A percentile compares a stretch with the other conserved stretches of the same genome.
Evolutionary conservation across 2,888 invertebrate genomes (phyloP).

Genomic region (Lithophane ornitopus): DNA sequence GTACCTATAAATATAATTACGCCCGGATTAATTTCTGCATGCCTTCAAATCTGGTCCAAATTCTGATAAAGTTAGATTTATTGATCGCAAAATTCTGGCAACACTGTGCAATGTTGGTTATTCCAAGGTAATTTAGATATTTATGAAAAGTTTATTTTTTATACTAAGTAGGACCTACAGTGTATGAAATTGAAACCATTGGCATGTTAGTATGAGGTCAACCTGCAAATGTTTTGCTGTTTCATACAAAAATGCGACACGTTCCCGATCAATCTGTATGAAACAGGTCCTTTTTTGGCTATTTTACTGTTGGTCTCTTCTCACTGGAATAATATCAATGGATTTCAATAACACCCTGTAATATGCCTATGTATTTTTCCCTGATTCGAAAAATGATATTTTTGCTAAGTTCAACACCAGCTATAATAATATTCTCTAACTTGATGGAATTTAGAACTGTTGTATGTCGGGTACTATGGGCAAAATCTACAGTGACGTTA

Average conservation of each 20-base stretch:
- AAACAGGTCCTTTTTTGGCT: background rate
- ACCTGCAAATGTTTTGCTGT: background rate
- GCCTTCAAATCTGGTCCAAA: no score
- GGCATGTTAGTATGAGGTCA: background rate
- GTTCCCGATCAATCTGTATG: background rate
- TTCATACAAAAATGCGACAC: background rate
- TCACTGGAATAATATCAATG: no score
- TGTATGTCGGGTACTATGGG: background rate
- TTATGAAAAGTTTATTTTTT: background rate
- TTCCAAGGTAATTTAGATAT: background rate
- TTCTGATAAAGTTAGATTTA: no score
- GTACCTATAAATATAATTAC: background rate
- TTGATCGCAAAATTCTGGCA: background rate
- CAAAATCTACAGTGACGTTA: background rate
- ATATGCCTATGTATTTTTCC: background rate
- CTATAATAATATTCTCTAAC: background rate
- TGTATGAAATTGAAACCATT: background rate
- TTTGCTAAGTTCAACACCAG: background rate
- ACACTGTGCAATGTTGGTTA: background rate
- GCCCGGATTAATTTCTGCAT: background rate
- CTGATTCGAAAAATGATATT: background rate
- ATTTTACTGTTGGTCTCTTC: fast-evolving
- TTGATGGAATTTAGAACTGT: background rate
- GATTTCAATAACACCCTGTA: background rate
- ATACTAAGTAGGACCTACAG: background rate